phyloP scores from a whole-genome alignment of 2,888 invertebrate genomes.

The Campoletis raptor region DNA sequence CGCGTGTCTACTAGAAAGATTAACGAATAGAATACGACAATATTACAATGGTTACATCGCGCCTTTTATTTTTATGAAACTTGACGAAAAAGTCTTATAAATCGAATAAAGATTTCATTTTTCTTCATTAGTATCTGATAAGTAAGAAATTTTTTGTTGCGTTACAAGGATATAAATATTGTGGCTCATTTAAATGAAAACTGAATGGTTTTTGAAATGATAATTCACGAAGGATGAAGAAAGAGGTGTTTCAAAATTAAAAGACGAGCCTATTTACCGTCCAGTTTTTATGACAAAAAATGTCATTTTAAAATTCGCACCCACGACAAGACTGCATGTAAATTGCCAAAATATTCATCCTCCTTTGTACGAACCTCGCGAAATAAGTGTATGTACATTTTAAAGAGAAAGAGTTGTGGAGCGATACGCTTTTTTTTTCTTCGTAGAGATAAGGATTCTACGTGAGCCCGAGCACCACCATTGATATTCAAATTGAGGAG shows the following conservation, averaged over 20 bases:
- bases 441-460: conserved; percentile 14
- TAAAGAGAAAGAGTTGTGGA: not conserved
- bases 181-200: not conserved
- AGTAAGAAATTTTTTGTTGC: not conserved
- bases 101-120: not conserved
- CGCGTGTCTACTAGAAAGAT: not conserved
- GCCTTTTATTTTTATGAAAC: too few relatives aligned
- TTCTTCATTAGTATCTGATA: not conserved
- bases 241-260: not conserved
- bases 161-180: not conserved
- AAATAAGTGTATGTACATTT: not conserved
- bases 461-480: conserved; percentile 9
- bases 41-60: conserved; percentile 1
- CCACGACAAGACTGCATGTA: not conserved
- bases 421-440: not conserved
- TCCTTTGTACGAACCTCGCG: not conserved
- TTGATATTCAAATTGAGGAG: conserved; percentile 55
- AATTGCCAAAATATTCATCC: not conserved
- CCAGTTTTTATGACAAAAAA: not conserved
- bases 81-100: not conserved
- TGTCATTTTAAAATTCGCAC: not conserved
- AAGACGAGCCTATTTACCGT: not conserved
- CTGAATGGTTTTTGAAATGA: not conserved
- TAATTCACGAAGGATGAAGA: not conserved
- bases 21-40: not conserved